Evolutionary conservation across 1,140 invertebrate genomes (phyloP), one percentile per base, ranked within the genome.

Genomic region (Rhynchophorus ferrugineus): DNA sequence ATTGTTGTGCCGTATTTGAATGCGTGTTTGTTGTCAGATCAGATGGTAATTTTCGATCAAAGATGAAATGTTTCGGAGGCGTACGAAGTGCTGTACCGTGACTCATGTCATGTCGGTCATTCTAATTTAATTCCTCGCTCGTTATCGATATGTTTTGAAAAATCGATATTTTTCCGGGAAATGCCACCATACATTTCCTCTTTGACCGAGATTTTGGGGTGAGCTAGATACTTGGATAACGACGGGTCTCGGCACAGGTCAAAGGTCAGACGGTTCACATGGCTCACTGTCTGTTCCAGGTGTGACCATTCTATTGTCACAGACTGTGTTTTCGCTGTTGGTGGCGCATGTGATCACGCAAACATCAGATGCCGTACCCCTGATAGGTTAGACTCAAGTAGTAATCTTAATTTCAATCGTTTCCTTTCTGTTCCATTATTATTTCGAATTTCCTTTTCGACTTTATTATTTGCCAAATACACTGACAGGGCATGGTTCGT

Each of bases 241-340:
- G 66, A 67, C 66, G 65, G 64, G 60, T 59, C 49, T 62, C 60
- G 61, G 62, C 62, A 64, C 62, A 64, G 62, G 60, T 59, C 60
- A 65, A 59, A 64, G 61, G 65, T 64, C 63, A 65, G 63, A 64
- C 62, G 59, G 57, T 58, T 60, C 60, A 57, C 57, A 59, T 73
- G 64, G 66, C 59, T 51, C 66, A 64, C 64, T 74, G 60, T 72
- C 75, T 81, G 80, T 88, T 89, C 67, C 89, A 96, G 93, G 91
- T 86, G 91, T 98, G 72, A 98, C 93, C 77, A 97, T 98, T 79
- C 87, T 98, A 74, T 90, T 98, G 76, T 97, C 95, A 70, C 86
- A 98, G 82, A 97, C 94, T 78, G 93, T 98, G 76, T 98, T 98
- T 82, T 95, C 95, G 75, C 82, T 98, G 77, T 85, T 98, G 82